Conservation (phyloP, 2,797 vertebrate species). For the Acrocephalus scirpaceus region DNA sequence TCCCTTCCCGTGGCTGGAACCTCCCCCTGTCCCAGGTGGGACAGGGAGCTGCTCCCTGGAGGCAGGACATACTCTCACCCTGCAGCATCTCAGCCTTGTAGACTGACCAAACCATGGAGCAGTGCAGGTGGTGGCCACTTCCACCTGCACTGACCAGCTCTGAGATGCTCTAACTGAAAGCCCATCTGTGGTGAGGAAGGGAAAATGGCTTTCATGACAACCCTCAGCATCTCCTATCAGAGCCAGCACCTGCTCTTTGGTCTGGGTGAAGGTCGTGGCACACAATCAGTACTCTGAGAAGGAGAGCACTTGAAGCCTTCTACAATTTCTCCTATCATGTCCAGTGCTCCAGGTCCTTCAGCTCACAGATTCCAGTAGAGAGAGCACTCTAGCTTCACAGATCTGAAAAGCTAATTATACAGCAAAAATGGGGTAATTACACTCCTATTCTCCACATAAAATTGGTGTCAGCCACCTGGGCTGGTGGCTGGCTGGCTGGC, state of each 20-base stretch:
- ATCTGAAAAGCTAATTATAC: background rate
- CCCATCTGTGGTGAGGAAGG: background rate
- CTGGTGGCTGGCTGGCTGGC: background rate
- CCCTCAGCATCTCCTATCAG: background rate
- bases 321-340: background rate
- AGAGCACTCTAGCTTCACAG: background rate
- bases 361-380: background rate
- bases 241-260: background rate
- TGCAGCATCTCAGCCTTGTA: background rate
- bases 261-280: background rate
- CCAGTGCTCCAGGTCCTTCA: background rate
- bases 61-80: background rate
- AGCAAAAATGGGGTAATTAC: background rate
- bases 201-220: background rate
- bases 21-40: accelerated
- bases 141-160: background rate
- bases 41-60: accelerated
- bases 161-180: background rate
- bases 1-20: background rate
- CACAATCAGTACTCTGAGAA: background rate
- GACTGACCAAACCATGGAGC: background rate
- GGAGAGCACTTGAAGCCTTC: background rate
- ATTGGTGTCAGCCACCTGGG: background rate
- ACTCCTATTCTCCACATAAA: background rate
- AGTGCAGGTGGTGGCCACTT: background rate